Evolutionary conservation across 1,140 invertebrate genomes (phyloP).

Genomic region (Plutomurus gul): DNA sequence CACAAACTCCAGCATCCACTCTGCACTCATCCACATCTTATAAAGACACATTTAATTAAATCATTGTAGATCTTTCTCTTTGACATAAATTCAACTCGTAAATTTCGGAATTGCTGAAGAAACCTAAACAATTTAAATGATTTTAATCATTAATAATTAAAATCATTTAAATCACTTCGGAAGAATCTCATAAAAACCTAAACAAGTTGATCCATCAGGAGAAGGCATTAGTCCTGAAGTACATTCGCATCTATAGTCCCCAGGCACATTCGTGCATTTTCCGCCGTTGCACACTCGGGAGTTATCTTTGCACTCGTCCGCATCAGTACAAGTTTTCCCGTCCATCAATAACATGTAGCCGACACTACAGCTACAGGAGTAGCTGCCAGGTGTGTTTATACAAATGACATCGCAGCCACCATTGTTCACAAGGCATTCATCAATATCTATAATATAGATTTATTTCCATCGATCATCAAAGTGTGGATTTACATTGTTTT

Average conservation of each 20-base stretch:
- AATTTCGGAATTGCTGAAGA: too few species aligned
- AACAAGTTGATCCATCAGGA: conserved; percentile 70
- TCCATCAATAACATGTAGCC: conserved; percentile 60
- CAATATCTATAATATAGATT: conserved; percentile 62
- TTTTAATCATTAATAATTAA: too few species aligned
- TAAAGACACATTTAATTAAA: conserved; percentile 39
- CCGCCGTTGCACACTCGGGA: conserved; percentile 81
- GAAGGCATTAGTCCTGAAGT: conserved; percentile 72
- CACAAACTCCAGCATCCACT: conserved; percentile 70
- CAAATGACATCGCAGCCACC: conserved; percentile 70
- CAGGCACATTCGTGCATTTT: conserved; percentile 76
- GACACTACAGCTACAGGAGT: conserved; percentile 56
- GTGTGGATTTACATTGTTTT: too few species aligned
- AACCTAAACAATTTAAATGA: too few species aligned
- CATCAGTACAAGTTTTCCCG: conserved; percentile 59
- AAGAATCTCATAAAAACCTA: too few species aligned
- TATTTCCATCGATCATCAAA: not conserved
- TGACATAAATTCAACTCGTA: too few species aligned
- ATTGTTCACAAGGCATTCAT: conserved; percentile 68
- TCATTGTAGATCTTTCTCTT: not conserved
- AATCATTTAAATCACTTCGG: too few species aligned
- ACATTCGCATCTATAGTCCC: conserved; percentile 72
- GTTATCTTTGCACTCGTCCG: conserved; percentile 80
- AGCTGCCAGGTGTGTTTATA: conserved; percentile 66
- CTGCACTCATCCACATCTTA: conserved; percentile 76